Evolutionary conservation across 1,140 invertebrate species (phyloP), one percentile per base, ranked within the genome.

Genomic region (Mactra quadrangularis): DNA sequence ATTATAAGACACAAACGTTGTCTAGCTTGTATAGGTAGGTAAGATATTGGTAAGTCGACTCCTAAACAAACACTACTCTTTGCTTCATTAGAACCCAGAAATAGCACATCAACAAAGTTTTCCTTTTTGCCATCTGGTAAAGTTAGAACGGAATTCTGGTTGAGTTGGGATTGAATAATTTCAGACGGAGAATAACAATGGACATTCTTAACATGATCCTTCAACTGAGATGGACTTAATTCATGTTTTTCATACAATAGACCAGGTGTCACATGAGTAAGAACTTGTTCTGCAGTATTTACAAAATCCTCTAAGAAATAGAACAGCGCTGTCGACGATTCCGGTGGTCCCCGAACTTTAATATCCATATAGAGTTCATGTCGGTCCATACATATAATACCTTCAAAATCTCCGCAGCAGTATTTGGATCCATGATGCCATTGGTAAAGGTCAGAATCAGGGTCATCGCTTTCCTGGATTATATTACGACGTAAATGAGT

Each of bases 351-450:
- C 9, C 96, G 94, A 25, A 97, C 95, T 94, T 95, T 96, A 25
- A 97, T 94, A 90, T 97, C 96, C 15, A 92, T 68, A 76, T 72
- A 87, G 53, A 89, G 87, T 57, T 90, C 86, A 52, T 88, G 84
- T 27, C 82, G 68, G 94, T 95, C 95, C 82, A 97, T 93, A 13
- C 95, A 96, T 17, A 97, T 93, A 27, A 97, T 93, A 78, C 95
- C 95, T 91, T 97, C 96, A 66, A 96, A 94, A 45, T 94, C 94
- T 1, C 95, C 95, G 68, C 95, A 95, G 87, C 95, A 96, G 70
- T 96, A 94, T 91, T 97, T 97, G n/a, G 95, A 96, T 19, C 96
- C 96, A 70, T 95, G 94, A 90, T 95, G 95, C 96, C 96, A 97
- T 90, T 97, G 96, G 86, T 96, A 96, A 15, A 97, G 92, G 92